These are phyloP conservation scores for Cromileptes altivelis DNA, from an alignment of 2,113 vertebrate species.

Conservation along the genomic window DNA sequence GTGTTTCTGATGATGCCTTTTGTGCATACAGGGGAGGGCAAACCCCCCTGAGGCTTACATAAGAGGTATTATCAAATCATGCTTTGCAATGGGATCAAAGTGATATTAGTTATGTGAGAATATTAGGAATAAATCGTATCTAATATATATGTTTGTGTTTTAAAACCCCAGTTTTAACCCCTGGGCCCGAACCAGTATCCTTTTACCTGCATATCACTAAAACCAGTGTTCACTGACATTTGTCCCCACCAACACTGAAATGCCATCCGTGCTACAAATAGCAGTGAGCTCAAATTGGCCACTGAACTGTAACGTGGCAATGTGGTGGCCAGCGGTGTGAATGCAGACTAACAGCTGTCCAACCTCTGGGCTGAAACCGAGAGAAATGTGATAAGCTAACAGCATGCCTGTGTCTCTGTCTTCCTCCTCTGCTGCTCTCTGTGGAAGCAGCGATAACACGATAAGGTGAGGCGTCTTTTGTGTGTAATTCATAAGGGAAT, in stretches of 20 bases:
- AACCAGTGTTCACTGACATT: slow-evolving; percentile 59
- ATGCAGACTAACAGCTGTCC: slow-evolving; percentile 53
- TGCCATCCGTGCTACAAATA: slow-evolving; percentile 43
- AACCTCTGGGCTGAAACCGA: slow-evolving; percentile 40
- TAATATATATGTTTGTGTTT: neutral
- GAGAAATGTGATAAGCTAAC: slow-evolving; percentile 72
- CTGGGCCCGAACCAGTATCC: neutral
- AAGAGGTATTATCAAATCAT: slow-evolving; percentile 15
- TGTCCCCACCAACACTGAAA: slow-evolving; percentile 51
- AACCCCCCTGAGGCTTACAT: slow-evolving; percentile 19
- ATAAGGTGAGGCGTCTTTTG: slow-evolving; percentile 83
- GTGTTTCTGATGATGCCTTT: neutral
- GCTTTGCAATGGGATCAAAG: neutral
- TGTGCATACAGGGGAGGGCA: neutral
- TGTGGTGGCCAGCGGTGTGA: slow-evolving; percentile 43
- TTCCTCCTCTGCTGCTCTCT: slow-evolving; percentile 77
- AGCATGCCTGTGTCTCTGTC: slow-evolving; percentile 68
- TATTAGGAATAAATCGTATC: neutral
- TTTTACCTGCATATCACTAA: slow-evolving; percentile 45
- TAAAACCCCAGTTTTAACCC: slow-evolving; percentile 22
- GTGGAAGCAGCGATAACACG: slow-evolving; percentile 84
- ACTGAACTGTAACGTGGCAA: slow-evolving; percentile 54
- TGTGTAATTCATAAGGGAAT: slow-evolving; percentile 15
- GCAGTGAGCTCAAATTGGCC: slow-evolving; percentile 51
- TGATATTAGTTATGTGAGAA: neutral